Conservation (phyloP, 1,140 invertebrate species). For the Brachionus asplanchnoidis region DNA sequence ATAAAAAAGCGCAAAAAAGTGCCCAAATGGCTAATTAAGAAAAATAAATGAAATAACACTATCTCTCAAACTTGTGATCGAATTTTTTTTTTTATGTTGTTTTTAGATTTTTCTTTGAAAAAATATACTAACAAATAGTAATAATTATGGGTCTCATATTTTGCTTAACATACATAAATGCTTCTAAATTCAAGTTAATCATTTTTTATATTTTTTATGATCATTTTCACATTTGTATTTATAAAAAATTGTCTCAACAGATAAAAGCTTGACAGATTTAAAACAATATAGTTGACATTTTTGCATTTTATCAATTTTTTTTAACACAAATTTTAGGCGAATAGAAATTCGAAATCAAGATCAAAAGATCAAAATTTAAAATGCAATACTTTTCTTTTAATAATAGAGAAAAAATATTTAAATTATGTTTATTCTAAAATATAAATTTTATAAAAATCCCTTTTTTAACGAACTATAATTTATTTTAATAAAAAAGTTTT, state of each 20-base stretch:
- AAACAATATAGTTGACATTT: background rate
- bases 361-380: too few relatives aligned
- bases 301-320: too few relatives aligned
- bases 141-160: conserved; percentile 16
- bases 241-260: background rate
- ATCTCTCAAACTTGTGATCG: conserved; percentile 28
- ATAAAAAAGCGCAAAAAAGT: conserved; percentile 27
- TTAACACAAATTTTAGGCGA: too few relatives aligned
- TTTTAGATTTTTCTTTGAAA: background rate
- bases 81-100: background rate
- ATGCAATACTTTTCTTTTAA: too few relatives aligned
- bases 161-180: conserved; percentile 1
- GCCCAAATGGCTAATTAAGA: background rate
- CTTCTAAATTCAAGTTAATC: conserved; percentile 10
- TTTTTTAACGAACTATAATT: too few relatives aligned
- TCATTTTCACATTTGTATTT: background rate
- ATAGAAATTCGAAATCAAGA: too few relatives aligned
- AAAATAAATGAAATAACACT: conserved; percentile 8
- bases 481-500: too few relatives aligned
- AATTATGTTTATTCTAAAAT: too few relatives aligned
- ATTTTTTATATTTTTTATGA: conserved; percentile 13
- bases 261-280: background rate
- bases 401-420: too few relatives aligned
- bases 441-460: too few relatives aligned
- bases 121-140: conserved; percentile 16